Percentiles rank a stretch among this genome's conserved stretches.
Conservation (phyloP, 1,140 invertebrate species). For the Cotesia vestalis region DNA sequence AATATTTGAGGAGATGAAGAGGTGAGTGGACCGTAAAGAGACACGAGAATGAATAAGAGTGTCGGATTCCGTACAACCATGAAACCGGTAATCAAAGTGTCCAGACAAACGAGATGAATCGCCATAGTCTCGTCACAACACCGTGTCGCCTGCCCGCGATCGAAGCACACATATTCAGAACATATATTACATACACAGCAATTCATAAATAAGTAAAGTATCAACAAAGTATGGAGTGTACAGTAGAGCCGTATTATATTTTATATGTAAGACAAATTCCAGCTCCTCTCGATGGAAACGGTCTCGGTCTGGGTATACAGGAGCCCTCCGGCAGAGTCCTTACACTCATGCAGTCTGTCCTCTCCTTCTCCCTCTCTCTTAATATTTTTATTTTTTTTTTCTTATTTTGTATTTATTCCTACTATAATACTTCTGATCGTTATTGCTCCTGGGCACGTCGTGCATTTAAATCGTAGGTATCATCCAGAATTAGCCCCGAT, state of each 20-base stretch:
- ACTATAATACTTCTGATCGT: too few relatives aligned
- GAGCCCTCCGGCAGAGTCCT: slow-evolving; percentile 29
- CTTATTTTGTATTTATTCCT: neutral
- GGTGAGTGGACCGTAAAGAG: slow-evolving; percentile 2
- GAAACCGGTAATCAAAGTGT: slow-evolving; percentile 64
- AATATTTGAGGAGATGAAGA: neutral
- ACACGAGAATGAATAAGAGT: slow-evolving; percentile 18
- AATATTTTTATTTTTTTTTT: slow-evolving; percentile 8
- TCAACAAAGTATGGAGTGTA: neutral
- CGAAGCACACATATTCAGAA: too few relatives aligned
- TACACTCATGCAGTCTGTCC: slow-evolving; percentile 13
- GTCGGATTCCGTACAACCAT: slow-evolving; percentile 56
- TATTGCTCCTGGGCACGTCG: slow-evolving; percentile 37
- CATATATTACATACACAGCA: slow-evolving; percentile 12
- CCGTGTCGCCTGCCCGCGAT: slow-evolving; percentile 34
- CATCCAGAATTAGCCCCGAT: slow-evolving; percentile 37
- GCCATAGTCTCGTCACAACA: slow-evolving; percentile 53
- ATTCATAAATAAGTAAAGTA: neutral
- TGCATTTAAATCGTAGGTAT: slow-evolving; percentile 36
- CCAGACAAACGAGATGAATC: slow-evolving; percentile 61
- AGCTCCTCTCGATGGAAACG: slow-evolving; percentile 41
- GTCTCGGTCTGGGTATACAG: slow-evolving; percentile 17
- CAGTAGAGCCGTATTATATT: neutral
- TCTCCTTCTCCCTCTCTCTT: neutral
- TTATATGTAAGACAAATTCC: slow-evolving; percentile 23